Percentiles rank a stretch among this genome's conserved stretches.
Evolutionary conservation across 1,140 invertebrate genomes (phyloP).

Genomic region (Chironomus tepperi): DNA sequence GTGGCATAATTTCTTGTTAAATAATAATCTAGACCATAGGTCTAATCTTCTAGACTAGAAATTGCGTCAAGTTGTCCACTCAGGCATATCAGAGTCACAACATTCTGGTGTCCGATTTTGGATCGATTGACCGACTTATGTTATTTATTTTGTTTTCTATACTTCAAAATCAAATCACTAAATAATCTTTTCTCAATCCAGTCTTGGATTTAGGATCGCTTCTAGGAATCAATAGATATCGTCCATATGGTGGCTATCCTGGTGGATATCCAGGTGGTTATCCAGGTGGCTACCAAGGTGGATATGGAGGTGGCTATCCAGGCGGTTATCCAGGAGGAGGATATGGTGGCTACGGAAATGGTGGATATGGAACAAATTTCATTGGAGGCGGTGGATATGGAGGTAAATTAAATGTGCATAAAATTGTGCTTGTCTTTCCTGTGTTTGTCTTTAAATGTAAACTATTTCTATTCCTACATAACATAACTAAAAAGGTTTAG

Average conservation of each 20-base stretch:
- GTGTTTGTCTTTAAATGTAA: too few species aligned
- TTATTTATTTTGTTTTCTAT: too few species aligned
- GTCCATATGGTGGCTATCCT: background rate
- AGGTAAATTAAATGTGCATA: background rate
- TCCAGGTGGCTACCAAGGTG: background rate
- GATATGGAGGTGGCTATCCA: background rate
- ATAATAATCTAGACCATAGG: too few species aligned
- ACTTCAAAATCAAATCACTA: too few species aligned
- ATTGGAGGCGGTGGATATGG: conserved; percentile 2
- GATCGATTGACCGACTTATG: too few species aligned
- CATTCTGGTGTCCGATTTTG: too few species aligned
- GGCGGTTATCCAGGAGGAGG: background rate
- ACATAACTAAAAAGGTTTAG: background rate
- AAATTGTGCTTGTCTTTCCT: too few species aligned
- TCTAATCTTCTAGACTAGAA: too few species aligned
- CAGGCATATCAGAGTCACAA: too few species aligned
- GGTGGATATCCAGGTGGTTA: background rate
- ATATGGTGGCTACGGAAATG: background rate
- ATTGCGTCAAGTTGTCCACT: too few species aligned
- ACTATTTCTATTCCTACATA: too few species aligned
- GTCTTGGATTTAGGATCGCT: background rate
- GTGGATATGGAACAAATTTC: conserved; percentile 1
- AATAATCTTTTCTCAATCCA: background rate
- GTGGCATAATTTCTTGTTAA: too few species aligned
- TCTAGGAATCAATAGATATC: background rate